Evolutionary conservation across 2,797 vertebrate species (phyloP).

Genomic region (Astyanax mexicanus): DNA sequence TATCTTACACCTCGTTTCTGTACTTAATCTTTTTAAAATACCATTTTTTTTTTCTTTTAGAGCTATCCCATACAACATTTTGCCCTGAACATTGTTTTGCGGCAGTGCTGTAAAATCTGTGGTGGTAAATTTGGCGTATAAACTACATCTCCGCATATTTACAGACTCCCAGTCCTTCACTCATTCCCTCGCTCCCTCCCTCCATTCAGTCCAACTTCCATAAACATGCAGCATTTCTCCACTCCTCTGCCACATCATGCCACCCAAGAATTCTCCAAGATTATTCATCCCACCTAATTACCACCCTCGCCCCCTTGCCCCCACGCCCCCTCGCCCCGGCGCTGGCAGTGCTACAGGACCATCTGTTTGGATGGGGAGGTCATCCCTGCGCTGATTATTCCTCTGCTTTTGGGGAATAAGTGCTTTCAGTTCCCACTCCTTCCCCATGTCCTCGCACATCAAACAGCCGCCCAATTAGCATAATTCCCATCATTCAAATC

Average conservation of each 20-base stretch:
- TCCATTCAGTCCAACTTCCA: no score
- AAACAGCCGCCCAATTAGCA: slow-evolving; percentile 58
- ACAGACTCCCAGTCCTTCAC: no score
- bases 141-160: no score
- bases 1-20: no score
- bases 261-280: slow-evolving; percentile 43
- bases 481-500: slow-evolving; percentile 61
- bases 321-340: slow-evolving; percentile 60
- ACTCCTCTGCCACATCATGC: no score
- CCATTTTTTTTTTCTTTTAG: no score
- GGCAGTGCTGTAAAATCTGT: no score
- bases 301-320: slow-evolving; percentile 44
- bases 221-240: slow-evolving; percentile 33
- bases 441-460: slow-evolving; percentile 48
- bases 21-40: no score
- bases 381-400: slow-evolving; percentile 61
- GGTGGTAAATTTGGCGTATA: no score
- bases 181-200: neutral
- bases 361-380: slow-evolving; percentile 71
- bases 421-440: slow-evolving; percentile 40
- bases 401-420: slow-evolving; percentile 59
- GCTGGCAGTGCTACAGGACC: slow-evolving; percentile 63
- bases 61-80: no score
- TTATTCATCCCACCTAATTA: slow-evolving; percentile 55
- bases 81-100: no score